Evolutionary conservation across 2,888 invertebrate species (phyloP), one percentile per base, ranked within the genome.

Genomic region (Pseudoips prasinana): DNA sequence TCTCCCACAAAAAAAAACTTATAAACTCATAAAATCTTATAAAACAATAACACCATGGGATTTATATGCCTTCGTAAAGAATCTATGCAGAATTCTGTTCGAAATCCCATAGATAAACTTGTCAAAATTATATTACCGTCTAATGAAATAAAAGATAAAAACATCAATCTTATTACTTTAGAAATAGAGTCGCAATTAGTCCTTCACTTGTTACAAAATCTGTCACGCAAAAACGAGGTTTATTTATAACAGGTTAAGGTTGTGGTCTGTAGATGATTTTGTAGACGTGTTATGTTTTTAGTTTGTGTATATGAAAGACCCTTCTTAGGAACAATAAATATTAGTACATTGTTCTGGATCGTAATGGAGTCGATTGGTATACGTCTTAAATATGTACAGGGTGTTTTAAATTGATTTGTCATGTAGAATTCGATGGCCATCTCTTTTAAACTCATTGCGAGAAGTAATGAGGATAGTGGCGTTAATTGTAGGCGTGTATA

Each of bases 341-440:
- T 46, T 11, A 19, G 22, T 36, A 39, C 38, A 46, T 47, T 47
- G 35, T 47, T 31, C 28, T 39, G 27, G 35, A 54, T 14, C 14
- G 14, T 34, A 25, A 38, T 43, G 27, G 34, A 54, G 55, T 54
- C 55, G 46, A 54, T 54, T 48, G 55, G 43, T 36, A 34, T 18
- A 37, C 28, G 22, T 36, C 51, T 46, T 54, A 48, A 50, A 20
- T 41, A 19, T 32, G 18, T 39, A 56, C 36, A 47, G 50, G 22
- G 0, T 43, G 56, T 20, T 49, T 17, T 0, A 22, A n/a, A n/a
- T n/a, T n/a, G n/a, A n/a, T n/a, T n/a, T n/a, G n/a, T n/a, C n/a
- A n/a, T n/a, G n/a, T n/a, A n/a, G n/a, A n/a, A n/a, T n/a, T n/a
- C n/a, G n/a, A n/a, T n/a, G n/a, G n/a, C n/a, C n/a, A n/a, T n/a